These are phyloP conservation scores for Sardina pilchardus DNA, from an alignment of 2,113 vertebrate genomes.

Conservation along the genomic window DNA sequence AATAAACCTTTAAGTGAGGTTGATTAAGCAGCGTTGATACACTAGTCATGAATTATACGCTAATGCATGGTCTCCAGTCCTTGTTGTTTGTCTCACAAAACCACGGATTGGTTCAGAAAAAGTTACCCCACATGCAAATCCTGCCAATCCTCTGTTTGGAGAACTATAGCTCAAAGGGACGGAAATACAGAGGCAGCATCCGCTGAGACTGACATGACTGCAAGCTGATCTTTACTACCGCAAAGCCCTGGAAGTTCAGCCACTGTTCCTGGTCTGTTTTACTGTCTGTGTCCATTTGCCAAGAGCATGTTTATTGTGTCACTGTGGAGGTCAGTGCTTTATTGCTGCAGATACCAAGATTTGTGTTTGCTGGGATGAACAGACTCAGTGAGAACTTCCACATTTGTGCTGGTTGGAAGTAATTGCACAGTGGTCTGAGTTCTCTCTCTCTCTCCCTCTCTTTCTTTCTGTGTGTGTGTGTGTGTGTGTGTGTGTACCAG, in stretches of 20 bases:
- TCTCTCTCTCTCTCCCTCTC: background rate
- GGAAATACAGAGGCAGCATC: constrained; percentile 25
- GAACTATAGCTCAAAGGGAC: background rate
- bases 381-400: background rate
- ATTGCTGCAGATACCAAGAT: constrained; percentile 13
- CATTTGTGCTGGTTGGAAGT: background rate
- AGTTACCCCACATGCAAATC: background rate
- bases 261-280: constrained; percentile 24
- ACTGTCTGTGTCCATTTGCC: constrained; percentile 1
- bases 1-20: no score
- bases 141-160: background rate
- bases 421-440: background rate
- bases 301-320: constrained; percentile 25
- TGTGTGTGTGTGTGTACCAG: background rate
- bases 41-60: background rate
- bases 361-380: background rate
- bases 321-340: background rate
- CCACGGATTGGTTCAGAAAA: background rate
- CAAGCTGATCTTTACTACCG: constrained; percentile 22
- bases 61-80: no score
- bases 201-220: constrained; percentile 19
- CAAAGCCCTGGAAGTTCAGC: background rate
- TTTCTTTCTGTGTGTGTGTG: background rate
- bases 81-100: background rate
- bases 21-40: background rate